Evolutionary conservation across 2,888 invertebrate genomes (phyloP).

Genomic region (Chrysolina oricalcia): DNA sequence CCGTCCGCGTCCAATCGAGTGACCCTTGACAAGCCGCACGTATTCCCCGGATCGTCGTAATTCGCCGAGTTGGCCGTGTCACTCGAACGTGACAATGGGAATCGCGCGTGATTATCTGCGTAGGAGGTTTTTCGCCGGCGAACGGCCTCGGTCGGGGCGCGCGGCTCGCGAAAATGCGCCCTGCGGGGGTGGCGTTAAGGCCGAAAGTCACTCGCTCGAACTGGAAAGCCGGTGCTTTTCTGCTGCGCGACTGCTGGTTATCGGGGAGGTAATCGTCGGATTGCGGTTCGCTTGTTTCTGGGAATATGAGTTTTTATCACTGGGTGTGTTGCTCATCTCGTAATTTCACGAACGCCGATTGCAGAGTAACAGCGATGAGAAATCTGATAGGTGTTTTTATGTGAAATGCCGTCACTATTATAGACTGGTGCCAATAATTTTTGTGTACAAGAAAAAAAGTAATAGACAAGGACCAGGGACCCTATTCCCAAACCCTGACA

Average conservation of each 20-base stretch:
- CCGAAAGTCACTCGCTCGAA: neutral
- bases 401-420: neutral
- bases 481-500: too few species aligned
- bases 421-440: neutral
- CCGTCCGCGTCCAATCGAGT: conserved; percentile 68
- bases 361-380: conserved; percentile 24
- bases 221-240: neutral
- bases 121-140: conserved; percentile 49
- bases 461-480: too few species aligned
- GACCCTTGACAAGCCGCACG: conserved; percentile 70
- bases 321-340: conserved; percentile 41
- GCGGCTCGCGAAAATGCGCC: neutral
- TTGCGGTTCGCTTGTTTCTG: conserved; percentile 33
- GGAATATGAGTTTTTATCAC: conserved; percentile 44
- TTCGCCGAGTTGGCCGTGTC: conserved; percentile 68
- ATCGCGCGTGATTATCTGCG: conserved; percentile 65
- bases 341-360: conserved; percentile 46
- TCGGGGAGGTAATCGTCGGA: conserved; percentile 31
- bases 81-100: conserved; percentile 68
- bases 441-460: too few species aligned
- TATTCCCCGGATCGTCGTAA: conserved; percentile 65
- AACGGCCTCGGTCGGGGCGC: neutral
- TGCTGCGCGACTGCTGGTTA: conserved; percentile 4
- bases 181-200: neutral
- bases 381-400: neutral